Conservation (phyloP, 2,113 vertebrate species). For the Balaenoptera acutorostrata region DNA sequence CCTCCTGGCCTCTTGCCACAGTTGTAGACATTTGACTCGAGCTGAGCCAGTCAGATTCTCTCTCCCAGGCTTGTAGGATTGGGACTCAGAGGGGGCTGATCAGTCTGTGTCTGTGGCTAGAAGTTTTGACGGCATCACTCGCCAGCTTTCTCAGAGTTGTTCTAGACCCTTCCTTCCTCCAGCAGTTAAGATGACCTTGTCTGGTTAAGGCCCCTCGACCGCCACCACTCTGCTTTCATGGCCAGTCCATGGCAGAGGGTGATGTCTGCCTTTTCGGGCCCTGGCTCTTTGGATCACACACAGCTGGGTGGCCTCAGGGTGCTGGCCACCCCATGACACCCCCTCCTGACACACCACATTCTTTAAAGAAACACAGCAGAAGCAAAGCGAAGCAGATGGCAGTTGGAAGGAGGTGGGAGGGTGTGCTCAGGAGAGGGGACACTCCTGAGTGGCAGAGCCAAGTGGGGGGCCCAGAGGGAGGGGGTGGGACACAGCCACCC, state of each 20-base stretch:
- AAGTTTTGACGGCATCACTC: neutral
- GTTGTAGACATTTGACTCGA: neutral
- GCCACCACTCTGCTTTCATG: neutral
- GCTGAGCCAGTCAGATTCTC: neutral
- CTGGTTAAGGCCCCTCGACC: neutral
- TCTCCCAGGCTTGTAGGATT: neutral
- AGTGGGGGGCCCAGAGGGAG: neutral
- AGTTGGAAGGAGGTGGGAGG: neutral
- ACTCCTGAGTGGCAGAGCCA: neutral
- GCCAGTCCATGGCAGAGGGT: neutral
- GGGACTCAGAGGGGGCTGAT: neutral
- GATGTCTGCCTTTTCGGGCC: neutral
- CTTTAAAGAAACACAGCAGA: neutral
- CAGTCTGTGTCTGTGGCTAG: neutral
- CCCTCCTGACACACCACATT: neutral
- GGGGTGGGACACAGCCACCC: neutral
- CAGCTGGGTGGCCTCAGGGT: neutral
- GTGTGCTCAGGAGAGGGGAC: neutral
- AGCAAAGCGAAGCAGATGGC: neutral
- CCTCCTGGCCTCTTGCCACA: neutral
- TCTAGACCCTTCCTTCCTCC: neutral
- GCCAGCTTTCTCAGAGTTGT: neutral
- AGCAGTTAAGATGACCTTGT: neutral
- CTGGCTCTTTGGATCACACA: neutral
- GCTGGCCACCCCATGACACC: neutral